Percentiles rank a stretch among this genome's conserved stretches.
Conservation (phyloP, 2,113 vertebrate genomes). For the Xyliphius kryptos region DNA sequence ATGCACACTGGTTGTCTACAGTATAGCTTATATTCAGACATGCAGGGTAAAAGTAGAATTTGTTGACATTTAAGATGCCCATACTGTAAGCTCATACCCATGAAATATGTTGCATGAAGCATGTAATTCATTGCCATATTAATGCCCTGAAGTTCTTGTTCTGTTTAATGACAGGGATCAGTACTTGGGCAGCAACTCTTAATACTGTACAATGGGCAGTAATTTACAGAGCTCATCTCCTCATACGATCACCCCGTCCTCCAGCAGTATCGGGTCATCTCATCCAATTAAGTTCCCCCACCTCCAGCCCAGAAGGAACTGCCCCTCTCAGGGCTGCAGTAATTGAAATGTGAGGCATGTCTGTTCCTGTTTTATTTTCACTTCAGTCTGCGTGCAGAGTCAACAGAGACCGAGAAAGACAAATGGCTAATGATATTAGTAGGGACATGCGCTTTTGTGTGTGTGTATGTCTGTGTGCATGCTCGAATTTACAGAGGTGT, state of each 20-base stretch:
- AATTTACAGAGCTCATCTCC: constrained; percentile 45
- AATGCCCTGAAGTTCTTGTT: no score
- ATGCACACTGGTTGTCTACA: no score
- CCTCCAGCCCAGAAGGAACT: constrained; percentile 18
- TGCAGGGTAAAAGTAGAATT: neutral
- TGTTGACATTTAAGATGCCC: neutral
- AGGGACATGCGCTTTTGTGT: constrained; percentile 1
- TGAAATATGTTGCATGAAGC: no score
- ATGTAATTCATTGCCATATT: no score
- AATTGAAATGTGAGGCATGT: constrained; percentile 61
- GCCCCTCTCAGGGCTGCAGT: constrained; percentile 46
- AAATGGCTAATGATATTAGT: constrained; percentile 38
- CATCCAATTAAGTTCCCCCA: constrained; percentile 58
- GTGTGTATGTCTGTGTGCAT: constrained; percentile 4
- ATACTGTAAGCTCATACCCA: no score
- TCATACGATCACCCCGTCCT: constrained; percentile 42
- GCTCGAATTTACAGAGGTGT: no score
- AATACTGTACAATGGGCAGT: constrained; percentile 54
- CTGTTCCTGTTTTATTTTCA: constrained; percentile 50
- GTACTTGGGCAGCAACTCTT: constrained; percentile 23
- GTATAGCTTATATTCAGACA: no score
- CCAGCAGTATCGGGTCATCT: constrained; percentile 57
- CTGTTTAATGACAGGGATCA: constrained; percentile 16
- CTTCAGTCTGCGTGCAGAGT: constrained; percentile 49
- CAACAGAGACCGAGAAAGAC: constrained; percentile 42